phyloP scores from a whole-genome alignment of 2,888 invertebrate species.

The Nomada lathburiana region DNA sequence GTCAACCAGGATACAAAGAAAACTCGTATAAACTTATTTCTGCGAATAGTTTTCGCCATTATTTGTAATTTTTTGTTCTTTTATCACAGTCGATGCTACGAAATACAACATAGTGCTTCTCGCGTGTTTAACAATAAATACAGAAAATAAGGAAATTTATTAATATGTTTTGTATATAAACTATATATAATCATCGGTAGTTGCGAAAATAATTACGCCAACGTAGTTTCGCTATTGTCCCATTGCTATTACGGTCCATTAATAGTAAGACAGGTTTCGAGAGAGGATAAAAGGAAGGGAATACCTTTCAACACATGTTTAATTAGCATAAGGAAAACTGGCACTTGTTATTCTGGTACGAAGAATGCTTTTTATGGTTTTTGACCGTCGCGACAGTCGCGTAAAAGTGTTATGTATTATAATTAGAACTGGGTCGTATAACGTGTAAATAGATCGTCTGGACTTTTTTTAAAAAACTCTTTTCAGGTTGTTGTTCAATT shows the following conservation, averaged over 20 bases:
- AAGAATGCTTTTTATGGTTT: constrained; percentile 14
- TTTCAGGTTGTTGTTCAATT: background rate
- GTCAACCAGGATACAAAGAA: too few relatives aligned
- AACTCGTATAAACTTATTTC: too few relatives aligned
- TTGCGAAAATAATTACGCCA: background rate
- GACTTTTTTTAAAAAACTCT: constrained; percentile 6
- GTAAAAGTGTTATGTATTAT: constrained; percentile 19
- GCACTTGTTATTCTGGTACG: constrained; percentile 14
- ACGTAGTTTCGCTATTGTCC: background rate
- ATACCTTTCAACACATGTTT: constrained; percentile 22
- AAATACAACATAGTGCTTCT: constrained; percentile 59
- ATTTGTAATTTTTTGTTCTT: constrained; percentile 52
- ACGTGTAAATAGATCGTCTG: constrained; percentile 10
- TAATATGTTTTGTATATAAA: background rate
- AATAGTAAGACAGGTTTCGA: constrained; percentile 18
- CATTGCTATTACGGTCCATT: background rate
- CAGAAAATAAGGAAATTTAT: constrained; percentile 3
- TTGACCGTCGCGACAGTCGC: constrained; percentile 7
- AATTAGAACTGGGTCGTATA: constrained; percentile 28
- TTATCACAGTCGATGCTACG: constrained; percentile 69
- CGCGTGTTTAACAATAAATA: constrained; percentile 53
- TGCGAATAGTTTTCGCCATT: constrained; percentile 7
- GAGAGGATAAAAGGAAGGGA: background rate
- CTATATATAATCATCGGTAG: constrained; percentile 10
- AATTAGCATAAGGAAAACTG: constrained; percentile 24